A percentile compares a stretch with the other conserved stretches of the same genome.
Evolutionary conservation across 2,113 vertebrate genomes (phyloP).

Genomic region (Fregetta grallaria): DNA sequence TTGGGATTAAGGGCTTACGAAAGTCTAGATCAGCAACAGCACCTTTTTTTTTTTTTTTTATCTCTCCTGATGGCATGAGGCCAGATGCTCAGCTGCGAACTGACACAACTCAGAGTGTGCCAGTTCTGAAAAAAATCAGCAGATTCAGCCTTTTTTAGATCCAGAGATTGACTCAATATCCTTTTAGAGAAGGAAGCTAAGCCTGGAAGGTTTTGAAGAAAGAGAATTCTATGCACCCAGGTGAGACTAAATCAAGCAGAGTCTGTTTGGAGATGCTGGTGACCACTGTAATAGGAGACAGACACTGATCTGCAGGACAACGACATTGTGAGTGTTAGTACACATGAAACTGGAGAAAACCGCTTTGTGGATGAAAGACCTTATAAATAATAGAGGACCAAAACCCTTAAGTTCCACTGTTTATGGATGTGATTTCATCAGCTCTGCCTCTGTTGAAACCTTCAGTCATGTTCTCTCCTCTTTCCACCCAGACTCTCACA

Average conservation of each 20-base stretch:
- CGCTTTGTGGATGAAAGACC: background rate
- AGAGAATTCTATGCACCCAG: background rate
- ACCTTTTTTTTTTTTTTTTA: background rate
- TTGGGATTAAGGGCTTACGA: background rate
- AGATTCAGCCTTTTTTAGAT: background rate
- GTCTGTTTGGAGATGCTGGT: background rate
- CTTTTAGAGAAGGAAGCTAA: background rate
- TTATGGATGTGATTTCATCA: background rate
- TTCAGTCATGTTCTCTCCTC: background rate
- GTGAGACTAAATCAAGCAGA: background rate
- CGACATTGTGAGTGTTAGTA: background rate
- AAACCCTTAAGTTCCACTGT: background rate
- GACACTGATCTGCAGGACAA: background rate
- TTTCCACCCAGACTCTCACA: background rate
- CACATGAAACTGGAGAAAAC: background rate
- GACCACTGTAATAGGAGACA: background rate
- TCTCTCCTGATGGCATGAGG: background rate
- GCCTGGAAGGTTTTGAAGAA: background rate
- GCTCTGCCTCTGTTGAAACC: background rate
- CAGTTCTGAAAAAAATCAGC: background rate
- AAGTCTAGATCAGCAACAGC: background rate
- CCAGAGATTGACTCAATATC: background rate
- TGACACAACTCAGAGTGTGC: background rate
- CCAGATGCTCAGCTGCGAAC: background rate
- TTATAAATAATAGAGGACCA: background rate